phyloP scores from a whole-genome alignment of 1,140 invertebrate species.

The Eubasilissa regina region DNA sequence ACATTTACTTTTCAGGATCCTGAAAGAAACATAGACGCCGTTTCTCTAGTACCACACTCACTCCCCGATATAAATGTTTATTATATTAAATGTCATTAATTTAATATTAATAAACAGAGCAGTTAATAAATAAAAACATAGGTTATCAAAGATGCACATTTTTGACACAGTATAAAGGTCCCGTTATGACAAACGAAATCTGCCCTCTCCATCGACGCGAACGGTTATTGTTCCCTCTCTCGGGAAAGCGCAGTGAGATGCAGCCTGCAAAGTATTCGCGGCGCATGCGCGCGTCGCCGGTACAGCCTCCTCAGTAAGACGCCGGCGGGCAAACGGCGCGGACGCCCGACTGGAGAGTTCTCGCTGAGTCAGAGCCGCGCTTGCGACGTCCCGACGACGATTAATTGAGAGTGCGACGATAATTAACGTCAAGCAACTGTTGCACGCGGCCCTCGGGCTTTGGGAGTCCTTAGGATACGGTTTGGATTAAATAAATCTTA shows the following conservation, averaged over 20 bases:
- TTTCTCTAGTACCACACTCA: no score
- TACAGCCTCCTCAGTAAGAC: slow-evolving; percentile 34
- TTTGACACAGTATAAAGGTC: slow-evolving; percentile 6
- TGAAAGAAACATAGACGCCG: no score
- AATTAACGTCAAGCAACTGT: slow-evolving; percentile 40
- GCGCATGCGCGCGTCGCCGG: slow-evolving; percentile 33
- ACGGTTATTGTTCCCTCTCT: slow-evolving; percentile 41
- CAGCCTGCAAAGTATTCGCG: slow-evolving; percentile 36
- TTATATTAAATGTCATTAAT: no score
- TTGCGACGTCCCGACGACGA: slow-evolving; percentile 29
- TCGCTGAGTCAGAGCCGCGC: not conserved
- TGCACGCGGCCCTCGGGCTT: slow-evolving; percentile 4
- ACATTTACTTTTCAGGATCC: no score
- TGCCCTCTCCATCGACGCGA: slow-evolving; percentile 28
- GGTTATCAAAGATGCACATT: no score
- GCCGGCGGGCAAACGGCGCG: slow-evolving; percentile 42
- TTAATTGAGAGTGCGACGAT: slow-evolving; percentile 30
- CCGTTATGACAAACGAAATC: slow-evolving; percentile 31
- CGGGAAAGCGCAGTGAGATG: slow-evolving; percentile 51
- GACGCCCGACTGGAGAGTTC: slow-evolving; percentile 27
- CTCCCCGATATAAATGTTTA: no score
- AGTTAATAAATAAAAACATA: no score
- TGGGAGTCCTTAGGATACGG: not conserved
- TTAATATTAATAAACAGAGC: no score
- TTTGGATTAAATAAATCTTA: not conserved